Evolutionary conservation across 1,140 invertebrate genomes (phyloP), one percentile per base, ranked within the genome.

Genomic region (Heliconius eleuchia): DNA sequence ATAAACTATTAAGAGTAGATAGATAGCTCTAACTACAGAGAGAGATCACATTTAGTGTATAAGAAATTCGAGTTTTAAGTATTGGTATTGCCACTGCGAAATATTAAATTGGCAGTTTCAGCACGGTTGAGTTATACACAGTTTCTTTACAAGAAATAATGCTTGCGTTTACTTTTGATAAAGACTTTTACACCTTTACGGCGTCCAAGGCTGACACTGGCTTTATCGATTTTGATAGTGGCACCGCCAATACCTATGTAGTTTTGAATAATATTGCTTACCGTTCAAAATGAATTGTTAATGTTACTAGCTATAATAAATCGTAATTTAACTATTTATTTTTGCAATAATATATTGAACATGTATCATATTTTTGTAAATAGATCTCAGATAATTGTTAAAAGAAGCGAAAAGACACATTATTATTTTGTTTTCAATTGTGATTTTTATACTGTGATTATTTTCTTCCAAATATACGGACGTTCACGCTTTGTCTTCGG

Each of bases 221-320:
- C 77, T 78, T 76, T 70, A 84, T 76, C 83, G 76, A 73, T 82
- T 82, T 81, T 84, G 73, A 77, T 66, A 84, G 78, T 89, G 88
- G 88, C 87, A 91, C 86, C 87, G 84, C 85, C 79, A 81, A 82
- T 72, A 79, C 73, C 46, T 75, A 30, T 79, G 76, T 81, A 82
- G 86, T 89, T 89, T 91, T 84, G 83, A 87, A 86, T 85, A 83
- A 84, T 90, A 89, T 93, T 92, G 91, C 91, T 93, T 92, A 92
- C 81, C 87, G 90, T 93, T 91, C 83, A 77, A 86, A 82, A 85
- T 83, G 81, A 89, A 91, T 92, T 92, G 89, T 91, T 91, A 88
- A 91, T 92, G 90, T 92, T 93, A 87, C 88, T 93, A 94, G 88
- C 78, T 88, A 80, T 91, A 89, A 88, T 86, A 84, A 87, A 87